phyloP scores from a whole-genome alignment of 2,888 invertebrate genomes.

The Thecophora atra region DNA sequence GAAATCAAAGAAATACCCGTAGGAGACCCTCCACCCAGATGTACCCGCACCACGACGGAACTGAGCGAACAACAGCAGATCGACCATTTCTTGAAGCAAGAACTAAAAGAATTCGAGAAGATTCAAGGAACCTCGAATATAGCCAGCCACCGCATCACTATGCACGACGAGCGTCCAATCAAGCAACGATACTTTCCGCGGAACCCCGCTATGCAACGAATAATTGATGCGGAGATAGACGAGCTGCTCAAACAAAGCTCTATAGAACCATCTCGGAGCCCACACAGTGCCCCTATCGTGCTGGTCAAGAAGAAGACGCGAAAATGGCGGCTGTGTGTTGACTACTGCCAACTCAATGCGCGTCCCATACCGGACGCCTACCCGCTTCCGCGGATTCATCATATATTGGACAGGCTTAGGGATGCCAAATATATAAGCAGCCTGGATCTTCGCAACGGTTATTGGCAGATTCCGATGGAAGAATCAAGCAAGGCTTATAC shows the following conservation, averaged over 20 bases:
- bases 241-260: neutral
- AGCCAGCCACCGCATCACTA: too few relatives aligned
- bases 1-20: too few relatives aligned
- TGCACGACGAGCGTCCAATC: too few relatives aligned
- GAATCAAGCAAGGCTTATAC: neutral
- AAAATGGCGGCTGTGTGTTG: neutral
- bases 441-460: constrained; percentile 2
- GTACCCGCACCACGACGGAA: too few relatives aligned
- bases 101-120: too few relatives aligned
- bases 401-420: neutral
- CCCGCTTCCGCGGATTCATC: constrained; percentile 6
- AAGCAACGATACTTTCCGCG: too few relatives aligned
- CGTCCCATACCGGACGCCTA: neutral
- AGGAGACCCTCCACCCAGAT: too few relatives aligned
- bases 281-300: neutral
- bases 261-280: neutral
- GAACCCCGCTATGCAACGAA: too few relatives aligned
- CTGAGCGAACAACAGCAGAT: too few relatives aligned
- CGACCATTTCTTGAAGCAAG: too few relatives aligned
- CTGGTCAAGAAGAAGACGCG: constrained; percentile 2
- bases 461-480: constrained; percentile 15
- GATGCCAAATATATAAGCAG: constrained; percentile 4
- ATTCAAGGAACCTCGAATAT: too few relatives aligned
- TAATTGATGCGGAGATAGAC: neutral
- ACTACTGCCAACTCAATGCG: constrained; percentile 7